Evolutionary conservation across 1,140 invertebrate genomes (phyloP).

Genomic region (Camponotus vicinus): DNA sequence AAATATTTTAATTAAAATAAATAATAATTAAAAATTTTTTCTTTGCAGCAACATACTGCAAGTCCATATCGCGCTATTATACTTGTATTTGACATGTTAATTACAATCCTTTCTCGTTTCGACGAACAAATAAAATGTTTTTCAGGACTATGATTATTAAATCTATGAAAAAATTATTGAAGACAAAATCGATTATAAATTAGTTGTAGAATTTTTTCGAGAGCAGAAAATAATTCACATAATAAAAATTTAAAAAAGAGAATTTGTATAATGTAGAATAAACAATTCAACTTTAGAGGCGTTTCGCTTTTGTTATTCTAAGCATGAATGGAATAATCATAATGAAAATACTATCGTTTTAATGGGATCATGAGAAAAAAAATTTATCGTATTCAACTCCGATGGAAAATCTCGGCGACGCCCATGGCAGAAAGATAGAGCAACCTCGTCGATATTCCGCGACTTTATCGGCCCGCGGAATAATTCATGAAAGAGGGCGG

Average conservation of each 20-base stretch:
- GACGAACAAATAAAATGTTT: no score
- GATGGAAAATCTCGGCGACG: constrained; percentile 37
- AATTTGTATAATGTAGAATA: background rate
- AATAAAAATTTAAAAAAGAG: background rate
- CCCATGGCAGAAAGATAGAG: constrained; percentile 30
- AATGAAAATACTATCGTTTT: background rate
- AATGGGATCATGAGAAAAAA: background rate
- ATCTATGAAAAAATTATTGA: background rate
- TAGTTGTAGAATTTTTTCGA: background rate
- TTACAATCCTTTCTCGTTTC: background rate
- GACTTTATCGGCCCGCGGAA: constrained; percentile 77
- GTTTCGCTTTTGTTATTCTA: background rate
- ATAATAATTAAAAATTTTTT: background rate
- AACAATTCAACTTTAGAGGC: background rate
- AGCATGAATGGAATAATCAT: background rate
- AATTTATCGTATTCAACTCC: background rate
- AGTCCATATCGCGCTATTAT: background rate
- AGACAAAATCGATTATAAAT: background rate
- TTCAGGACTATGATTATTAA: background rate
- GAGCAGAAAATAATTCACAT: background rate
- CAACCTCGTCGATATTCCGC: constrained; percentile 76
- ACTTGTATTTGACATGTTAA: background rate
- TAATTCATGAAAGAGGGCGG: constrained; percentile 81
- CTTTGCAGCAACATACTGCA: background rate
- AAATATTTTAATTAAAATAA: constrained; percentile 7